Conservation (phyloP, 2,113 vertebrate species). For the Lepisosteus osseus region DNA sequence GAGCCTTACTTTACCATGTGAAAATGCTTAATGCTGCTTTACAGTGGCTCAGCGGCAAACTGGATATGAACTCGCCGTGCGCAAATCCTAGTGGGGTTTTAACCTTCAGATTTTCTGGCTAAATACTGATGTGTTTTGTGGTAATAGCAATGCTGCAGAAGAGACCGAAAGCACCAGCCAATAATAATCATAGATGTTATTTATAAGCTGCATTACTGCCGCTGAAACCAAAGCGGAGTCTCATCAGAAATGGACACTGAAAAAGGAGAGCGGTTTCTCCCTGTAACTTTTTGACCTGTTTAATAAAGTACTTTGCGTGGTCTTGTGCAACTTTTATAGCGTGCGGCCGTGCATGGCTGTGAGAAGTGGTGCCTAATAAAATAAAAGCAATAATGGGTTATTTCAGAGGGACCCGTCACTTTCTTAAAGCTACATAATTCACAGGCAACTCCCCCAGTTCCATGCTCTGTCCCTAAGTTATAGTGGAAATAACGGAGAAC, state of each 20-base stretch:
- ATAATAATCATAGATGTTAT: neutral
- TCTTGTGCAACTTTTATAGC: constrained; percentile 62
- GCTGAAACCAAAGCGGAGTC: neutral
- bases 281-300: constrained; percentile 69
- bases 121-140: too few relatives aligned
- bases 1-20: too few relatives aligned
- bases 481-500: constrained; percentile 83
- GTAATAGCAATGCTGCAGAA: too few relatives aligned
- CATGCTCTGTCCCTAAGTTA: constrained; percentile 77
- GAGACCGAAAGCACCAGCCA: too few relatives aligned
- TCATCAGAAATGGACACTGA: constrained; percentile 46
- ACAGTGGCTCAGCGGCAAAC: too few relatives aligned
- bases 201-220: neutral
- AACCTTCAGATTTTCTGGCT: too few relatives aligned
- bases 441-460: constrained; percentile 40
- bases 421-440: constrained; percentile 66
- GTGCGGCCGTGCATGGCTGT: constrained; percentile 60
- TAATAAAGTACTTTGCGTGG: constrained; percentile 65
- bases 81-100: too few relatives aligned
- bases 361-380: constrained; percentile 88
- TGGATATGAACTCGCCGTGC: too few relatives aligned
- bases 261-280: constrained; percentile 63
- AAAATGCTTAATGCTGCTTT: too few relatives aligned
- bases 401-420: constrained; percentile 80
- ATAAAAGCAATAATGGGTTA: constrained; percentile 88